These are phyloP conservation scores for Coregonus suidteri DNA, from an alignment of 2,797 vertebrate genomes.

Conservation along the genomic window DNA sequence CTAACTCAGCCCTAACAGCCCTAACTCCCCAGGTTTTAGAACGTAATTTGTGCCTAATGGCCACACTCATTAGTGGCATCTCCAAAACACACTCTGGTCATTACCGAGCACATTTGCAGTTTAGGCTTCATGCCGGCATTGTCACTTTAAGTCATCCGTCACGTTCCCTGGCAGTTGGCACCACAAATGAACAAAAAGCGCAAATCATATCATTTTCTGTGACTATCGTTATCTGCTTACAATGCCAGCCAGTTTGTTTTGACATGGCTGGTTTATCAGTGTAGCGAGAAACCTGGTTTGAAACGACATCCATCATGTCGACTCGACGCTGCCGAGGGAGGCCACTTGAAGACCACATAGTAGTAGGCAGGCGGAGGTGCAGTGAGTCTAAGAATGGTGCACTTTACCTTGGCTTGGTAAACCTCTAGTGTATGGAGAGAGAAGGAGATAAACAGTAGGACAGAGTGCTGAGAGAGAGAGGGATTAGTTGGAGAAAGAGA, in stretches of 20 bases:
- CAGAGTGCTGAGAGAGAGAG: constrained; percentile 27
- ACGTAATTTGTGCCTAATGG: constrained; percentile 78
- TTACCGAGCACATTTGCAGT: constrained; percentile 71
- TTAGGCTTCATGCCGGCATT: constrained; percentile 59
- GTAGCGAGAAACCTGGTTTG: constrained; percentile 51
- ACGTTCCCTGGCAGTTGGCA: constrained; percentile 60
- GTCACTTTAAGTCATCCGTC: constrained; percentile 68
- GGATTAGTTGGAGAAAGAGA: too few relatives aligned
- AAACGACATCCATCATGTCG: constrained; percentile 70
- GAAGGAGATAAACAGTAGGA: constrained; percentile 12
- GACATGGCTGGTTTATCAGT: constrained; percentile 63
- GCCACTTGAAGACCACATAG: constrained; percentile 48
- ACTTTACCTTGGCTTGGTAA: constrained; percentile 50
- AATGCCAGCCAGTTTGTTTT: constrained; percentile 52
- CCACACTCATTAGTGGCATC: constrained; percentile 72
- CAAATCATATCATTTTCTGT: constrained; percentile 72
- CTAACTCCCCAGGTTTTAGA: constrained; percentile 65
- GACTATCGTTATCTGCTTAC: constrained; percentile 66
- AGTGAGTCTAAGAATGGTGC: constrained; percentile 44
- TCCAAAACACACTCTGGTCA: constrained; percentile 72
- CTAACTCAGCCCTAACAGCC: neutral
- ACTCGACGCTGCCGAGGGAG: constrained; percentile 29
- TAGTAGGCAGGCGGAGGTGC: constrained; percentile 28
- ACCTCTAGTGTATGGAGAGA: constrained; percentile 37
- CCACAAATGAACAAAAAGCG: constrained; percentile 53